A percentile compares a stretch with the other conserved stretches of the same genome.
phyloP scores from a whole-genome alignment of 2,797 vertebrate genomes.

The Sarcoramphus papa region DNA sequence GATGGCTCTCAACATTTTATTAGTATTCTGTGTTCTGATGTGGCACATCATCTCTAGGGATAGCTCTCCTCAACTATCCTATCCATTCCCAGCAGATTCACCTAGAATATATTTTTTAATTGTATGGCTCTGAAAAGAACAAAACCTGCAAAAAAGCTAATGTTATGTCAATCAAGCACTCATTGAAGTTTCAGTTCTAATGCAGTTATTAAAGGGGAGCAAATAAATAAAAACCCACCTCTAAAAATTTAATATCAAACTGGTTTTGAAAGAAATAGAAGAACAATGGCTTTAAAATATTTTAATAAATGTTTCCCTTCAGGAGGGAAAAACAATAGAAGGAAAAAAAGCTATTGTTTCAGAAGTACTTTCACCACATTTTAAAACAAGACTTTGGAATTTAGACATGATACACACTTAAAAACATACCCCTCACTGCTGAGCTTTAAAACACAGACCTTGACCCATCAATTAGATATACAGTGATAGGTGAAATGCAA shows the following conservation, averaged over 20 bases:
- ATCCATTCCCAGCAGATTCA: slow-evolving; percentile 4
- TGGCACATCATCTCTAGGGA: slow-evolving; percentile 24
- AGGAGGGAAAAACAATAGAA: neutral
- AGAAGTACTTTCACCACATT: neutral
- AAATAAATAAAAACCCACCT: neutral
- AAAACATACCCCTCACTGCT: neutral
- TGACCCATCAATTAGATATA: slow-evolving; percentile 4
- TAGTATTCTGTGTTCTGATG: slow-evolving; percentile 38
- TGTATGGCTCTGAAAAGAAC: neutral
- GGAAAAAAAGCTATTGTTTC: neutral
- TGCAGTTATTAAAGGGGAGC: neutral
- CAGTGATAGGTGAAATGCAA: neutral
- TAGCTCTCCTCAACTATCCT: neutral
- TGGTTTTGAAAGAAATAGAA: neutral
- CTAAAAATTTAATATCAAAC: neutral
- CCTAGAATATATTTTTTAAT: slow-evolving; percentile 30
- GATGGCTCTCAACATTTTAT: slow-evolving; percentile 45
- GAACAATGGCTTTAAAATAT: neutral
- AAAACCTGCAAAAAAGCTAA: neutral
- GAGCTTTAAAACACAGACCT: neutral
- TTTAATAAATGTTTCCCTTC: neutral
- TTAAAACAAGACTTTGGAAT: neutral
- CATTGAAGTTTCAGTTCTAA: neutral
- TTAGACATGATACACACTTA: neutral
- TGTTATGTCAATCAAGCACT: neutral